A percentile compares a stretch with the other conserved stretches of the same genome.
Conservation (phyloP, 2,113 vertebrate genomes). For the Calidris pygmaea region DNA sequence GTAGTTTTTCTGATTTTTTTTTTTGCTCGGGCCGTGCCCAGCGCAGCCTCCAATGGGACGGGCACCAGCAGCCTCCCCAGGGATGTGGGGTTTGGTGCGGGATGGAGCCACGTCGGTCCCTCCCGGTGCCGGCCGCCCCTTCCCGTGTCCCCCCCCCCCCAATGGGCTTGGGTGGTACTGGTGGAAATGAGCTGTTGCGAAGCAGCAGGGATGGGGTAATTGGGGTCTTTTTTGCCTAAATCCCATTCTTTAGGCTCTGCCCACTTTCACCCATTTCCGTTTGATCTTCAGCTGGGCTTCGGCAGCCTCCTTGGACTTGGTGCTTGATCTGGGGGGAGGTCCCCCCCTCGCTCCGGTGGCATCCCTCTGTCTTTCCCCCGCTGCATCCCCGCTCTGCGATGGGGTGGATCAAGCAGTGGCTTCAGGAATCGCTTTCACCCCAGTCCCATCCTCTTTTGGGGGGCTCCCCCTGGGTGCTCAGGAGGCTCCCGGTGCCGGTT, state of each 20-base stretch:
- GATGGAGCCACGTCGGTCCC: background rate
- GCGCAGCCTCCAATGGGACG: accelerated
- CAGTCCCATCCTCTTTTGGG: background rate
- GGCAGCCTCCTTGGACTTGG: background rate
- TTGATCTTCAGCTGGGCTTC: background rate
- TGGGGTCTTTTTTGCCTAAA: background rate
- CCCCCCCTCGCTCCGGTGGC: accelerated
- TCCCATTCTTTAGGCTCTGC: background rate
- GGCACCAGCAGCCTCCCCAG: background rate
- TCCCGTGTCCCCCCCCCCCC: accelerated
- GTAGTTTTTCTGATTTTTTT: background rate
- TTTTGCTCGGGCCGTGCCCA: background rate
- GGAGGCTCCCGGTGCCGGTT: background rate
- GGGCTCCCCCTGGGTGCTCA: accelerated
- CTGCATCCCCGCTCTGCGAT: accelerated
- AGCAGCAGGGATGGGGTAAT: background rate
- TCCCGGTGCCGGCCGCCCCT: background rate
- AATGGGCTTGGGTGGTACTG: accelerated
- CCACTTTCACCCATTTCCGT: background rate
- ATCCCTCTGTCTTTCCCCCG: accelerated
- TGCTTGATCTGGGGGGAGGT: background rate
- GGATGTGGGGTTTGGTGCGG: accelerated
- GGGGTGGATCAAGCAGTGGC: background rate
- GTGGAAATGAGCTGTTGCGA: background rate
- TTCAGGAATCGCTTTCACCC: background rate